These are phyloP conservation scores for Benitochromis conjunctus DNA, from an alignment of 2,113 vertebrate genomes.

Conservation along the genomic window DNA sequence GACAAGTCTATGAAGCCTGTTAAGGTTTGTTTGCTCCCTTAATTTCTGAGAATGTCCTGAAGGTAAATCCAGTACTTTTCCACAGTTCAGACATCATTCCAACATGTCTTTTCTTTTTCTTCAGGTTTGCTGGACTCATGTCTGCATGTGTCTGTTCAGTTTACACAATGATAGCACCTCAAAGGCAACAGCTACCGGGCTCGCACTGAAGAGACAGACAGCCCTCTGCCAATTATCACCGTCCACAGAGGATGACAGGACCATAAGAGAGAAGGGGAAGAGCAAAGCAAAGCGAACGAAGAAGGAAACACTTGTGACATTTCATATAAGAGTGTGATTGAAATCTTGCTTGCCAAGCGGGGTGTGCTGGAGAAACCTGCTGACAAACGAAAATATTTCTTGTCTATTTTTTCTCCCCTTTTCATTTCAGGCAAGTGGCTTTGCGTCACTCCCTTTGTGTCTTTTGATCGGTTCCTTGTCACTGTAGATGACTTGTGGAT, in stretches of 20 bases:
- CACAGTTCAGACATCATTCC: neutral
- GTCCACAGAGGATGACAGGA: conserved; percentile 31
- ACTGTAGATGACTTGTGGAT: conserved; percentile 23
- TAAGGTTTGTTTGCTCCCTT: neutral
- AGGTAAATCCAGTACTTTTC: neutral
- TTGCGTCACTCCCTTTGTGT: conserved; percentile 33
- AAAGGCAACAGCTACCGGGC: conserved; percentile 27
- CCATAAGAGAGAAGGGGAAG: conserved; percentile 6
- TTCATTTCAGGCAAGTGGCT: conserved; percentile 9
- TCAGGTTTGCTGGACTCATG: neutral
- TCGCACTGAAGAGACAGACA: conserved; percentile 22
- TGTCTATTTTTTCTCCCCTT: conserved; percentile 25
- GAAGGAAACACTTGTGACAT: conserved; percentile 43
- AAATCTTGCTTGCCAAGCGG: conserved; percentile 52
- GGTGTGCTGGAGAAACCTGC: conserved; percentile 44
- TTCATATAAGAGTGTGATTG: conserved; percentile 34
- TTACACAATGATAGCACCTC: conserved; percentile 26
- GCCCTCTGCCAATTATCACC: conserved; percentile 43
- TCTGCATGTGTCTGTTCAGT: neutral
- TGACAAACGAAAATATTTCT: conserved; percentile 40
- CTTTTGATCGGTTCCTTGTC: conserved; percentile 35
- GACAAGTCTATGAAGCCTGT: neutral
- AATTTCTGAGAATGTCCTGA: neutral
- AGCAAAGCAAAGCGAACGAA: neutral
- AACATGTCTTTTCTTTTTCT: neutral